These are phyloP conservation scores for Argyra leucocephala DNA, from an alignment of 2,888 invertebrate genomes.

Conservation along the genomic window DNA sequence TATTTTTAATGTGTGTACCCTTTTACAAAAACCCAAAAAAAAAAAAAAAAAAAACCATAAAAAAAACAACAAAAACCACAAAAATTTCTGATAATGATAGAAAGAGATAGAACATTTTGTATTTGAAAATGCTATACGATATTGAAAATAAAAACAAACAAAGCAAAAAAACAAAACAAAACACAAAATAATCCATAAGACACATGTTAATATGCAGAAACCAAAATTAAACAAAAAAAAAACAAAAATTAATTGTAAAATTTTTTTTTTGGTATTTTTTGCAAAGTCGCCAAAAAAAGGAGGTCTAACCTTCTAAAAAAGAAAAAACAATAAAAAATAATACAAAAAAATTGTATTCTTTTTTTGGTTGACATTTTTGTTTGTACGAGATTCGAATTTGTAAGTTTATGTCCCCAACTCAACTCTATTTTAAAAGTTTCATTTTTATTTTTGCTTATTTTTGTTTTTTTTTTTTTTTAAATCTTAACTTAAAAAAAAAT, in stretches of 20 bases:
- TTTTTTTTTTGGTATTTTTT: neutral
- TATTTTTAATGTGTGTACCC: no score
- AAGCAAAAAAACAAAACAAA: neutral
- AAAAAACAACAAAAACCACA: no score
- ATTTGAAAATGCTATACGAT: no score
- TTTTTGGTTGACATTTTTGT: neutral
- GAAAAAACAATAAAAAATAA: neutral
- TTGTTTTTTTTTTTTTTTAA: neutral
- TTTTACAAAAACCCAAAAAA: no score
- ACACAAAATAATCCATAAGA: neutral
- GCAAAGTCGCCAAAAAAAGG: slow-evolving; percentile 10
- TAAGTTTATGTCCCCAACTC: neutral
- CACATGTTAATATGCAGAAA: neutral
- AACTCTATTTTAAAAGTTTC: neutral
- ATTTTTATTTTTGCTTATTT: neutral
- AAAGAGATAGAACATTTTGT: no score
- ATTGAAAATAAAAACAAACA: no score
- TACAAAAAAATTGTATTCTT: neutral
- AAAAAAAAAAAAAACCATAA: no score
- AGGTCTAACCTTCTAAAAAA: slow-evolving; percentile 11
- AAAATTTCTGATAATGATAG: no score
- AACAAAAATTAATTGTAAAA: neutral
- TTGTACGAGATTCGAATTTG: neutral
- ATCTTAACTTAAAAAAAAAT: neutral
- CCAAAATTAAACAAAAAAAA: neutral